These are phyloP conservation scores for Tadarida brasiliensis DNA, from an alignment of 2,797 vertebrate genomes.

Conservation along the genomic window DNA sequence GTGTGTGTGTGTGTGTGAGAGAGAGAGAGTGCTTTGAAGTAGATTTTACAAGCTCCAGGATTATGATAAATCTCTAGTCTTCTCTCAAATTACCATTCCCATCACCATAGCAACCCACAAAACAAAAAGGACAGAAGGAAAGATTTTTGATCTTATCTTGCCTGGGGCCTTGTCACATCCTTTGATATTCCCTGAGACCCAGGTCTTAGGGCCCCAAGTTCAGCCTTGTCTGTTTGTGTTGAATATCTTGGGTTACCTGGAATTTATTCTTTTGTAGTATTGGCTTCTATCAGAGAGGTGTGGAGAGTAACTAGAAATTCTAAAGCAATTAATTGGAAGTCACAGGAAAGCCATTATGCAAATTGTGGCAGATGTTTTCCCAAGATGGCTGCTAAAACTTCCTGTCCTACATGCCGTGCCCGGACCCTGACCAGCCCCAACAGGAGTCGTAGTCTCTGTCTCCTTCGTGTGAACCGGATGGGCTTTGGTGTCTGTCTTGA, in stretches of 20 bases:
- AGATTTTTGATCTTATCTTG: constrained; percentile 46
- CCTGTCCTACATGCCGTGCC: neutral
- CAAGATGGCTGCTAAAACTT: neutral
- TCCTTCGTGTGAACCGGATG: neutral
- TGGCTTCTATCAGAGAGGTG: neutral
- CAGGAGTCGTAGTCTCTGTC: neutral
- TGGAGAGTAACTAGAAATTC: neutral
- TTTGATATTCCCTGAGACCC: constrained; percentile 5
- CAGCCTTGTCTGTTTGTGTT: neutral
- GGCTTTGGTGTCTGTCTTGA: neutral
- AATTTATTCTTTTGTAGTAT: neutral
- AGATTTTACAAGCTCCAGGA: neutral
- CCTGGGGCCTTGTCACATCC: neutral
- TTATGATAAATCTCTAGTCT: constrained; percentile 11
- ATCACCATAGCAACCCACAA: constrained; percentile 64
- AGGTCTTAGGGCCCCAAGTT: neutral
- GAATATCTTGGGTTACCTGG: neutral
- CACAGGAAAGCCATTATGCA: neutral
- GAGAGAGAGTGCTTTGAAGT: neutral
- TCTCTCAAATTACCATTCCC: neutral
- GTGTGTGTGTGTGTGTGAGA: too few species aligned
- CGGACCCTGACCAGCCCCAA: neutral
- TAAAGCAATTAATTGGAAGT: neutral
- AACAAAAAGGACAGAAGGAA: neutral
- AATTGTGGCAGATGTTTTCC: neutral